A percentile compares a stretch with the other conserved stretches of the same genome.
Conservation (phyloP, 2,113 vertebrate species). For the Cardinalis cardinalis region DNA sequence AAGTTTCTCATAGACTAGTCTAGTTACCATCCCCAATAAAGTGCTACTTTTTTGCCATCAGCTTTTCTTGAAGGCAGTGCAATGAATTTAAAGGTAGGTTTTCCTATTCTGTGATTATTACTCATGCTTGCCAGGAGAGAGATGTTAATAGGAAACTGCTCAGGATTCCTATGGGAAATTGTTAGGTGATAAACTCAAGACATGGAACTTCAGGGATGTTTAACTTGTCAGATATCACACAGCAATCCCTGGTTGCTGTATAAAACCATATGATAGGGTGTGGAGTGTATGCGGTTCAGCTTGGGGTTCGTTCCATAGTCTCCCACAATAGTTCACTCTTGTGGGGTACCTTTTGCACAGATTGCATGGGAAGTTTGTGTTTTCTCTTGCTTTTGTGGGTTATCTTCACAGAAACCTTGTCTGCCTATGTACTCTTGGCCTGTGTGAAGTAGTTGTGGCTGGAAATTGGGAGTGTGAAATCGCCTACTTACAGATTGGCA, state of each 20-base stretch:
- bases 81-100: not conserved
- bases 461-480: not conserved
- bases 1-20: not conserved
- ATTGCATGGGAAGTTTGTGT: not conserved
- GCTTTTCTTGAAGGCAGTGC: not conserved
- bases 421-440: not conserved
- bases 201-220: not conserved
- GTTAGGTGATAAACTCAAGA: not conserved
- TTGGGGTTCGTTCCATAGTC: not conserved
- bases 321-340: not conserved
- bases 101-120: not conserved
- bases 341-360: not conserved
- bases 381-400: not conserved
- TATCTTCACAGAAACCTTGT: not conserved
- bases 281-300: not conserved
- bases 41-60: rapidly evolving
- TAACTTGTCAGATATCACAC: not conserved
- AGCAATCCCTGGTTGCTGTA: not conserved
- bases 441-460: not conserved
- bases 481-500: not conserved
- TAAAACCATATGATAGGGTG: rapidly evolving
- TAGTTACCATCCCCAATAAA: not conserved
- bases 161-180: not conserved
- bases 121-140: not conserved
- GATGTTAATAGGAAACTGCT: not conserved